Evolutionary conservation across 2,113 vertebrate species (phyloP).

Genomic region (Copsychus sechellarum): DNA sequence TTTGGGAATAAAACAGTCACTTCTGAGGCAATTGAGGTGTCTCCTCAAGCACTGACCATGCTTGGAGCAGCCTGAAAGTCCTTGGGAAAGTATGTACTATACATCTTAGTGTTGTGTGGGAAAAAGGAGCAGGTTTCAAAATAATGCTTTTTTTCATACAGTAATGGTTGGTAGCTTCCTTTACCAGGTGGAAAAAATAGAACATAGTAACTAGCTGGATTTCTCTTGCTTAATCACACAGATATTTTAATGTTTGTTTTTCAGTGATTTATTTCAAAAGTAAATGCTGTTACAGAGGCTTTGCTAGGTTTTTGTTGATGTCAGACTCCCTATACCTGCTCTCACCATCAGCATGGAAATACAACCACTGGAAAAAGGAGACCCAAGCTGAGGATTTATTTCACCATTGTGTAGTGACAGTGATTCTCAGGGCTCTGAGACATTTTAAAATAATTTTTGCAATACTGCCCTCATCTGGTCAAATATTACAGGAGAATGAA

Average conservation of each 20-base stretch:
- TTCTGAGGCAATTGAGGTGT: background rate
- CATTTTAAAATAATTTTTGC: background rate
- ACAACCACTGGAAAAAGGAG: background rate
- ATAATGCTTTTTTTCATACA: background rate
- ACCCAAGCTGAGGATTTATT: background rate
- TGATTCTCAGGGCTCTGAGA: background rate
- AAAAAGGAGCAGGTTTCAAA: background rate
- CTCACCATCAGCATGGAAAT: background rate
- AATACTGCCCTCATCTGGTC: background rate
- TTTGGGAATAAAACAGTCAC: background rate
- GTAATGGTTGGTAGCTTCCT: background rate
- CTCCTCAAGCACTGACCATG: background rate
- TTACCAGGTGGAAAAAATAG: background rate
- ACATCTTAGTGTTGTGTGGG: background rate
- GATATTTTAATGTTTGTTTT: background rate
- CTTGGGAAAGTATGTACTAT: accelerated
- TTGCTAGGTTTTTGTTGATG: background rate
- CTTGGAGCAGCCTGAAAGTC: background rate
- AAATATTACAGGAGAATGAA: background rate
- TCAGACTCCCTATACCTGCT: background rate
- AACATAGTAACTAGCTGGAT: background rate
- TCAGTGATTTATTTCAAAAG: background rate
- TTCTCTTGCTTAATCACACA: background rate
- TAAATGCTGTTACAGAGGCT: background rate
- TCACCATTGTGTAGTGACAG: background rate